A percentile compares a stretch with the other conserved stretches of the same genome.
Evolutionary conservation across 2,888 invertebrate genomes (phyloP).

Genomic region (Lampropteryx suffumata): DNA sequence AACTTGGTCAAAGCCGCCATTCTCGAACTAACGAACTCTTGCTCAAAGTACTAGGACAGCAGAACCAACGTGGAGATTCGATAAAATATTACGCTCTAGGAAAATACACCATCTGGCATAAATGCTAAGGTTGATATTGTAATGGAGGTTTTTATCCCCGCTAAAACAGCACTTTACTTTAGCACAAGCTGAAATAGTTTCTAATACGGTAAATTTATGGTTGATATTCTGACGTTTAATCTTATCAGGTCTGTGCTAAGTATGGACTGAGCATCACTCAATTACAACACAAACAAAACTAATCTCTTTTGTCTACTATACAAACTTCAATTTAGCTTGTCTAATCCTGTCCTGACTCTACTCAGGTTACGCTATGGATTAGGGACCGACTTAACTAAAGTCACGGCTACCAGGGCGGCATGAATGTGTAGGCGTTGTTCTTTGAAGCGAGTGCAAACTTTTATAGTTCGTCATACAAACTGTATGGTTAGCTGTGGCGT

Average conservation of each 20-base stretch:
- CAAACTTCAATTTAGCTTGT: slow-evolving; percentile 24
- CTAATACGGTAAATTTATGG: rapidly evolving
- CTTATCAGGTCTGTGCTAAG: slow-evolving; percentile 3
- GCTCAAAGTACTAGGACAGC: slow-evolving; percentile 29
- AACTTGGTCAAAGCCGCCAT: slow-evolving; percentile 18
- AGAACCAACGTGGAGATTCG: slow-evolving; percentile 15
- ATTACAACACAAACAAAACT: slow-evolving; percentile 24
- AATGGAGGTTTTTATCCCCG: neutral
- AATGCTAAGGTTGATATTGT: neutral
- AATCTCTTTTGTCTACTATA: slow-evolving; percentile 10
- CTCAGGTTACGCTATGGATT: slow-evolving; percentile 26
- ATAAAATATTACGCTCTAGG: neutral
- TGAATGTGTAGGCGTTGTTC: slow-evolving; percentile 21
- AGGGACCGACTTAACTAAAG: slow-evolving; percentile 39
- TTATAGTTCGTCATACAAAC: slow-evolving; percentile 5
- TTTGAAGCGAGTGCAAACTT: slow-evolving; percentile 11
- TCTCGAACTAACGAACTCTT: slow-evolving; percentile 33
- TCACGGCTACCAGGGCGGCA: slow-evolving; percentile 38
- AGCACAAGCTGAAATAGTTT: slow-evolving; percentile 2
- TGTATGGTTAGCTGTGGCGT: slow-evolving; percentile 1
- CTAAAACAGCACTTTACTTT: neutral
- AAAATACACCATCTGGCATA: neutral
- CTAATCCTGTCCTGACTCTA: slow-evolving; percentile 13
- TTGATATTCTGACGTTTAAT: slow-evolving; percentile 3
- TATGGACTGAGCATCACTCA: slow-evolving; percentile 8